Evolutionary conservation across 2,888 invertebrate genomes (phyloP).

Genomic region (Drosophila pullipes): DNA sequence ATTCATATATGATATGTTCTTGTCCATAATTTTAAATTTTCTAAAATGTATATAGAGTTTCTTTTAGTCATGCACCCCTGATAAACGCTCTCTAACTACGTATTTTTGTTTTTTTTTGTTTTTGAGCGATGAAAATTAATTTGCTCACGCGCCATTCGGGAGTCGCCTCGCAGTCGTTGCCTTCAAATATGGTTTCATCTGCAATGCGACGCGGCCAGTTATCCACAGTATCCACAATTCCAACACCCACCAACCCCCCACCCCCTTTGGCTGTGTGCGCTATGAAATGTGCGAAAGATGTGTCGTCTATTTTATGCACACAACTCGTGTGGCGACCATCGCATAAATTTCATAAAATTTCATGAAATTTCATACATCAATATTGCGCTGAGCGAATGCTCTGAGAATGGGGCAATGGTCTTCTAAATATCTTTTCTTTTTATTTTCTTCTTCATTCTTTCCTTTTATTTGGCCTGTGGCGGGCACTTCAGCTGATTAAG

Average conservation of each 20-base stretch:
- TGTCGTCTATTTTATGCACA: conserved; percentile 64
- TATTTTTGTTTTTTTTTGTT: background rate
- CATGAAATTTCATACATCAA: conserved; percentile 73
- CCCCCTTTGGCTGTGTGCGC: background rate
- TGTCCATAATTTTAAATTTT: background rate
- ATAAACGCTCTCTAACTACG: background rate
- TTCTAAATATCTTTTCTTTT: conserved; percentile 5
- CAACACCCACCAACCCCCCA: background rate
- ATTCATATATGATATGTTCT: background rate
- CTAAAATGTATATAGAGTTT: conserved; percentile 1
- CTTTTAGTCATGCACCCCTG: background rate
- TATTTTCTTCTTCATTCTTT: background rate
- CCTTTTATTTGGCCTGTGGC: conserved; percentile 5
- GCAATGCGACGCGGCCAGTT: conserved; percentile 74
- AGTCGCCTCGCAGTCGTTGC: conserved; percentile 33
- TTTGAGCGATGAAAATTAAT: conserved; percentile 71
- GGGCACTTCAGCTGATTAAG: conserved; percentile 51
- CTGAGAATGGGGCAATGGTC: conserved; percentile 24
- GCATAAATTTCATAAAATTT: conserved; percentile 74
- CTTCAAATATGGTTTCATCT: conserved; percentile 70
- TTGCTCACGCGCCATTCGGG: conserved; percentile 75
- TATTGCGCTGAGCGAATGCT: conserved; percentile 34
- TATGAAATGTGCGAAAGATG: conserved; percentile 52
- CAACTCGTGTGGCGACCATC: conserved; percentile 47
- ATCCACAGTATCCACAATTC: conserved; percentile 20